Conservation (phyloP, 2,888 invertebrate genomes). For the Lepidochrysops patricia region DNA sequence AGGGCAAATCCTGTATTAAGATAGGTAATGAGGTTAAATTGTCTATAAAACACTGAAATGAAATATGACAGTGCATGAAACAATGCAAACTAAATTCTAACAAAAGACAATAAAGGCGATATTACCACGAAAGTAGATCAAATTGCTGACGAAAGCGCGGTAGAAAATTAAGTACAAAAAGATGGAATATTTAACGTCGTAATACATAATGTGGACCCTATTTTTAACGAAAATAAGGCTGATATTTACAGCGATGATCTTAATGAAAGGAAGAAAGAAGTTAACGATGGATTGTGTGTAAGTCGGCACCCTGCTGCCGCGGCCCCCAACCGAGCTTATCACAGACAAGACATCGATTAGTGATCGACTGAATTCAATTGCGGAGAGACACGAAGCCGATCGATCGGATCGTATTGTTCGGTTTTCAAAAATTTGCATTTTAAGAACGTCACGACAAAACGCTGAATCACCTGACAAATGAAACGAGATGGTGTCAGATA, state of each 20-base stretch:
- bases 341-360: conserved; percentile 75
- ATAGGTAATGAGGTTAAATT: conserved; percentile 75
- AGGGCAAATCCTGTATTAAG: conserved; percentile 75
- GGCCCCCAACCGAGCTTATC: conserved; percentile 72
- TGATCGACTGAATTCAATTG: conserved; percentile 75
- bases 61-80: conserved; percentile 30
- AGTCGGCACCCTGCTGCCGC: conserved; percentile 74
- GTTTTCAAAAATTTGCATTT: conserved; percentile 72
- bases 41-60: conserved; percentile 38
- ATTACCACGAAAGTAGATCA: conserved; percentile 38
- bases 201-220: conserved; percentile 56
- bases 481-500: conserved; percentile 67
- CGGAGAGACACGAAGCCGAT: conserved; percentile 67
- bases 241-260: conserved; percentile 51
- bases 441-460: conserved; percentile 68
- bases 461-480: conserved; percentile 74
- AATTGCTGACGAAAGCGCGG: conserved; percentile 67
- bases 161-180: conserved; percentile 69
- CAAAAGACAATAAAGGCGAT: conserved; percentile 43
- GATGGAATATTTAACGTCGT: conserved; percentile 51
- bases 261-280: conserved; percentile 73
- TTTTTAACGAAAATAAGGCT: conserved; percentile 46
- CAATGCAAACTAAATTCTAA: conserved; percentile 50
- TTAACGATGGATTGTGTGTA: conserved; percentile 76
- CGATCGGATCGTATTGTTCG: conserved; percentile 68